phyloP scores from a whole-genome alignment of 2,113 vertebrate genomes.

The Quiscalus mexicanus region DNA sequence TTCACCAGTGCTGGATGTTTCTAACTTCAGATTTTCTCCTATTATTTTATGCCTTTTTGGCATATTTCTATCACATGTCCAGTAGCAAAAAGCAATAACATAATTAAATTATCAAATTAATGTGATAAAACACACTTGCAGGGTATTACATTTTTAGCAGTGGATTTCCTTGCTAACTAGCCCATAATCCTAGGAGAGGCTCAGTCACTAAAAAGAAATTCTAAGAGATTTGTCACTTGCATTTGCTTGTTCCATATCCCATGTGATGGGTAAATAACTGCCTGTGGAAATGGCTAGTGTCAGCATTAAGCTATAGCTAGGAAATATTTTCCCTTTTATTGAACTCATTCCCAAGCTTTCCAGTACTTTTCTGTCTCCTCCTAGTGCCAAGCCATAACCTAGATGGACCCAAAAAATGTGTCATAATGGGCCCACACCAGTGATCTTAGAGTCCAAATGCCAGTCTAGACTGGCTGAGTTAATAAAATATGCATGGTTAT shows the following conservation, averaged over 20 bases:
- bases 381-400: not conserved
- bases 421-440: not conserved
- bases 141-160: not conserved
- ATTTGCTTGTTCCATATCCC: not conserved
- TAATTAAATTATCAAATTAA: not conserved
- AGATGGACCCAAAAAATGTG: not conserved
- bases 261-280: not conserved
- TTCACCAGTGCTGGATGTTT: not conserved
- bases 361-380: not conserved
- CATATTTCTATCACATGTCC: not conserved
- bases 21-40: not conserved
- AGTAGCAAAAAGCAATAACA: not conserved
- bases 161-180: not conserved
- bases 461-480: not conserved
- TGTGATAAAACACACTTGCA: not conserved
- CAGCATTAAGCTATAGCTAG: not conserved
- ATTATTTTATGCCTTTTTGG: not conserved
- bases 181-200: not conserved
- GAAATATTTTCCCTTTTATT: not conserved
- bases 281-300: not conserved
- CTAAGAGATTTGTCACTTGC: not conserved
- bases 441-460: not conserved
- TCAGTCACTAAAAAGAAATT: not conserved
- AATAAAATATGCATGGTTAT: constrained; percentile 4
- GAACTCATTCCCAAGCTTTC: not conserved